Conservation (phyloP, 2,113 vertebrate genomes). For the Neopipo cinnamomea region DNA sequence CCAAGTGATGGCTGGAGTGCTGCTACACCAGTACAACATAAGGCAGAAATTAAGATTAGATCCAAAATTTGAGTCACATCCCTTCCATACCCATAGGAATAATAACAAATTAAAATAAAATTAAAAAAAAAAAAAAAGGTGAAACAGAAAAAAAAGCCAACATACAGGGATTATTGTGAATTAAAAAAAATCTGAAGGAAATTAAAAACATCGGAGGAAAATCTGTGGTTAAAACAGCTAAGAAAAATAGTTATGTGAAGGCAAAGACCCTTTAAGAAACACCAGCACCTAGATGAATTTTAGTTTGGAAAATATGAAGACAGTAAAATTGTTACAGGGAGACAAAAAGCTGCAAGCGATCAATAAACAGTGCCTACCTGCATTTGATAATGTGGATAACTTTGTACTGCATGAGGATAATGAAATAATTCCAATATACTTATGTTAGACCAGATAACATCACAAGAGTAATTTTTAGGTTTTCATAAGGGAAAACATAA, state of each 20-base stretch:
- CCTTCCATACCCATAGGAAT: not conserved
- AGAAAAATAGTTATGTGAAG: not conserved
- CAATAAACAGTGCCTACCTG: not conserved
- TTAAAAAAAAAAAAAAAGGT: not conserved
- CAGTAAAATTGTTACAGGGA: not conserved
- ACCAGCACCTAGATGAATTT: not conserved
- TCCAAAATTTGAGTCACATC: not conserved
- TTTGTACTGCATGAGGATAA: not conserved
- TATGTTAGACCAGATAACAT: not conserved
- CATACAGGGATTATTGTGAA: not conserved
- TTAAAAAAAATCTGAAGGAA: not conserved
- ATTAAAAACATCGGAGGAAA: not conserved
- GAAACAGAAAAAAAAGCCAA: not conserved
- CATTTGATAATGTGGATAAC: not conserved
- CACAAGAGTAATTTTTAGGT: not conserved
- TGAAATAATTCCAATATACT: not conserved
- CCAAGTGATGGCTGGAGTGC: not conserved
- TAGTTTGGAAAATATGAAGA: not conserved
- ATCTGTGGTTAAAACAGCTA: not conserved
- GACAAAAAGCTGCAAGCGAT: not conserved
- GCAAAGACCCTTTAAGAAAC: not conserved
- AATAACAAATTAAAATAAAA: not conserved
- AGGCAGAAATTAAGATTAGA: not conserved
- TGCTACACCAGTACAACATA: rapidly evolving
- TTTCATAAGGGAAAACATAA: not conserved